phyloP scores from a whole-genome alignment of 2,797 vertebrate species.

The Cercopithecus neglectus region DNA sequence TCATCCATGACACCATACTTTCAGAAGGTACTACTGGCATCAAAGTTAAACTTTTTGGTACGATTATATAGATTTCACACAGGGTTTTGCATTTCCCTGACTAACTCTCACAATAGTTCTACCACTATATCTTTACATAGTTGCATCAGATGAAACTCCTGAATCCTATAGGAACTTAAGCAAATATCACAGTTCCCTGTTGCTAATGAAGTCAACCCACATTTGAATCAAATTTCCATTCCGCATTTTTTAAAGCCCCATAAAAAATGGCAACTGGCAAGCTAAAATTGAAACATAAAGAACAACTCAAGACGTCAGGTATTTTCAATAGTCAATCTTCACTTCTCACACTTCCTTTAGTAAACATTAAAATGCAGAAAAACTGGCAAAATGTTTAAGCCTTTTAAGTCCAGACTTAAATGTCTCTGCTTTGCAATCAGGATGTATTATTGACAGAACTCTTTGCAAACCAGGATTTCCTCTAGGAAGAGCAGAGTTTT shows the following conservation, averaged over 20 bases:
- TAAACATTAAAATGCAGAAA: slow-evolving; percentile 54
- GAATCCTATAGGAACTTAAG: neutral
- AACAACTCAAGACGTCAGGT: slow-evolving; percentile 13
- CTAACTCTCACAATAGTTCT: neutral
- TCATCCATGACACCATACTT: neutral
- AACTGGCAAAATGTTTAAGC: slow-evolving; percentile 25
- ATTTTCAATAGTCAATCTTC: slow-evolving; percentile 13
- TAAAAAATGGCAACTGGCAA: slow-evolving; percentile 44
- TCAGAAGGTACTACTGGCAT: neutral
- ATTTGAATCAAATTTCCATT: slow-evolving; percentile 50
- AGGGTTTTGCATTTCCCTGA: neutral
- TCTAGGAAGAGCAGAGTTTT: neutral
- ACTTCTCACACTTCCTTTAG: neutral
- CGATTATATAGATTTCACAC: neutral
- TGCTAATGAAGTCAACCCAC: slow-evolving; percentile 5
- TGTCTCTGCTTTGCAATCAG: neutral
- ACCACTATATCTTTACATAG: neutral
- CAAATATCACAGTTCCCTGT: neutral
- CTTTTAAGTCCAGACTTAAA: neutral
- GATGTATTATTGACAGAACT: accelerated
- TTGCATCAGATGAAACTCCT: neutral
- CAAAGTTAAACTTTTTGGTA: neutral
- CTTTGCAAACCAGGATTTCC: neutral
- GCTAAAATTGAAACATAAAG: slow-evolving; percentile 44
- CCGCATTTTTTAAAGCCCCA: slow-evolving; percentile 19